A percentile compares a stretch with the other conserved stretches of the same genome.
These are phyloP conservation scores for Drosophila borborema DNA, from an alignment of 2,888 invertebrate genomes.

Conservation along the genomic window DNA sequence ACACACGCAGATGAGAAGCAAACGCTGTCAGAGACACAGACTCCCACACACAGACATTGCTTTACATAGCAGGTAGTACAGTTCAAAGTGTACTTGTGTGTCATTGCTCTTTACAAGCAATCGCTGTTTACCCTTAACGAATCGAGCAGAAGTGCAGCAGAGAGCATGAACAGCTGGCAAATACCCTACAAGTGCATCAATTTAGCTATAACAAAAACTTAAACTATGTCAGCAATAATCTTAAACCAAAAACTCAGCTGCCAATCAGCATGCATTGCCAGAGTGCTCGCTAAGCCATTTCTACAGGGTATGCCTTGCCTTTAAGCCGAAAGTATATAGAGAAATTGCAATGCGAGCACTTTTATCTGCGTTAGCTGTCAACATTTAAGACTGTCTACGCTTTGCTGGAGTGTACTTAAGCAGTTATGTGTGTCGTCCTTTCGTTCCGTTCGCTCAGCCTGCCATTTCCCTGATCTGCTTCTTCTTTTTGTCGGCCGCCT, in stretches of 20 bases:
- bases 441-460: conserved; percentile 15
- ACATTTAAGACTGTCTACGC: conserved; percentile 62
- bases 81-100: conserved; percentile 17
- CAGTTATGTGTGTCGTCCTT: conserved; percentile 48
- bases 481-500: conserved; percentile 23
- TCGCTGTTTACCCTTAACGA: conserved; percentile 52
- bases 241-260: neutral
- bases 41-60: conserved; percentile 28
- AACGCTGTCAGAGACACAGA: conserved; percentile 27
- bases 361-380: conserved; percentile 69
- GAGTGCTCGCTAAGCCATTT: neutral
- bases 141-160: conserved; percentile 27
- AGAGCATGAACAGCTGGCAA: neutral
- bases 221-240: neutral
- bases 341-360: conserved; percentile 73
- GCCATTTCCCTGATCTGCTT: neutral
- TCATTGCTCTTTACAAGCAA: conserved; percentile 59
- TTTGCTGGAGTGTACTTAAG: conserved; percentile 60
- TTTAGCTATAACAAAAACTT: neutral
- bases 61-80: conserved; percentile 49
- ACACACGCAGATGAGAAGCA: conserved; percentile 17
- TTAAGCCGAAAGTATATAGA: conserved; percentile 57
- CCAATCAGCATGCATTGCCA: neutral
- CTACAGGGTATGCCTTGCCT: conserved; percentile 37
- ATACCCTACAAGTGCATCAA: conserved; percentile 4